Conservation (phyloP, 2,797 vertebrate species). For the Peromyscus aztecus region DNA sequence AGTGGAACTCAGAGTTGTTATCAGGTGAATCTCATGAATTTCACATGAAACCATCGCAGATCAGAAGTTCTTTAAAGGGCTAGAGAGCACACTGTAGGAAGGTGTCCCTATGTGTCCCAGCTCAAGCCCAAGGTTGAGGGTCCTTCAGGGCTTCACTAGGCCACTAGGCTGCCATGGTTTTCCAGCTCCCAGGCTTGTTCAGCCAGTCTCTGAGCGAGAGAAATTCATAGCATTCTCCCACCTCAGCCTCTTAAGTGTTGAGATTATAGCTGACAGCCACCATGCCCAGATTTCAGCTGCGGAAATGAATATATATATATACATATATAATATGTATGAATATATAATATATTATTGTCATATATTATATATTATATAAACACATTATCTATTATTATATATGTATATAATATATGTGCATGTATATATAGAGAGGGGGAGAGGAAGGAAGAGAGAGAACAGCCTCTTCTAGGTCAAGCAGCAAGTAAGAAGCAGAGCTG, state of each 20-base stretch:
- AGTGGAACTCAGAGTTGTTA: slow-evolving; percentile 35
- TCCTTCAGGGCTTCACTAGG: accelerated
- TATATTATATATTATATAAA: background rate
- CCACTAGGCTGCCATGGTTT: background rate
- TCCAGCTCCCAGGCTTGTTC: background rate
- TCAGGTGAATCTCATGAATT: too few species aligned
- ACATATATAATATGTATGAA: background rate
- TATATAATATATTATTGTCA: background rate
- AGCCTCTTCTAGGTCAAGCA: background rate
- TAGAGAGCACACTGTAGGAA: background rate
- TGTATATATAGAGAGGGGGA: too few species aligned
- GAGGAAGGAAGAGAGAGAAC: background rate
- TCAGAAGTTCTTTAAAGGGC: accelerated
- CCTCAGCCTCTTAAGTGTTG: background rate
- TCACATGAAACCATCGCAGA: slow-evolving; percentile 41
- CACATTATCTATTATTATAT: background rate
- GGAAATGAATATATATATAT: background rate
- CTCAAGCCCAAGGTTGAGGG: background rate
- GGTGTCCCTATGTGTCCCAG: too few species aligned
- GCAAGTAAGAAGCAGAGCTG: background rate
- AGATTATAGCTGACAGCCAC: background rate
- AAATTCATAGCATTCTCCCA: background rate
- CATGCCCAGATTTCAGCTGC: background rate
- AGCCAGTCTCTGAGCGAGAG: background rate
- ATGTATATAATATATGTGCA: background rate